Base-by-base conservation (phyloP, 53 echinoderm and acorn worm species). In the Apostichopus leukothele region DNA sequence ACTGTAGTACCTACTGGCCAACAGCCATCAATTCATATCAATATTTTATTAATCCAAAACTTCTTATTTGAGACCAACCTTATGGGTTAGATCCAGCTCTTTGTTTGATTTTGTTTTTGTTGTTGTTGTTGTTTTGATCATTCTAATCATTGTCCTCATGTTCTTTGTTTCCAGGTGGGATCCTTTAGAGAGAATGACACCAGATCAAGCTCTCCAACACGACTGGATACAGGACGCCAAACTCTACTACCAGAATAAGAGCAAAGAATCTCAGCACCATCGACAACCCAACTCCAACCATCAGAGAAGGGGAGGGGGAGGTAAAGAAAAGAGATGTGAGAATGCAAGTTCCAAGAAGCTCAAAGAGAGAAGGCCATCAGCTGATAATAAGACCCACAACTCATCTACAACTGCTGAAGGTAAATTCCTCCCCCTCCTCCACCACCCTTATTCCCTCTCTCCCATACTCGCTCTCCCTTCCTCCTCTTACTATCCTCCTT, bases 151-250 rank as follows among this genome's bases (percentile, higher is more conserved):
- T 39, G 39, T 39, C 39, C 3, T 3, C 39, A 39, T 39, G 39
- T 39, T 39, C 39, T 39, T 16, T 63, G 63, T 9, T 63, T 63
- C 1, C 78, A 95, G 95, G 59, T 97, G 97, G 97, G 98, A 97
- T 83, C 95, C 98, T 4, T 87, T 89, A 16, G 83, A 92, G 76
- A 84, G 98, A 63, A 85, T 97, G 90, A 94, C 95, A 26, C 98
- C 98, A 23, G 98, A 97, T 16, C 90, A 97, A 78, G 98, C 98
- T 13, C 60, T 97, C 51, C 91, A 91, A 67, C 98, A 97, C 54
- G 93, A 94, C 1, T 97, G 95, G 95, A 93, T 97, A 71, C 95
- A 92, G 39, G 98, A 97, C 63, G 95, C 91, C 76, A 94, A 94
- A 67, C 76, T 86, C 67, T 89, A 93, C 79, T 90, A 91, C 86